Conservation (phyloP, 2,888 invertebrate species). For the Venusia cambrica region DNA sequence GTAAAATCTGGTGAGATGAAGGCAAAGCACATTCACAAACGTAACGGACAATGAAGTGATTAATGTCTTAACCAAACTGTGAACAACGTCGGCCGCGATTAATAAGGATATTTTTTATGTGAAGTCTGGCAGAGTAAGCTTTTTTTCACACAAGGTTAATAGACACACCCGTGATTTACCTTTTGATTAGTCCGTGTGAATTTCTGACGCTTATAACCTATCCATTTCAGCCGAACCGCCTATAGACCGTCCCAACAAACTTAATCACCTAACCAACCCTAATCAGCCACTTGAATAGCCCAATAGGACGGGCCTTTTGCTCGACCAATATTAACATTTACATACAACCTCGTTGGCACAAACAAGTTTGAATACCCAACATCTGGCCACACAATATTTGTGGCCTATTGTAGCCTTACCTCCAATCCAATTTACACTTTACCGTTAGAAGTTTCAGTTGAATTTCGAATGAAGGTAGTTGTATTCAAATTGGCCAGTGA, state of each 20-base stretch:
- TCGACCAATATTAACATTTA: conserved; percentile 11
- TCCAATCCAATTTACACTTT: conserved; percentile 10
- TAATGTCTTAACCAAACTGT: too few species aligned
- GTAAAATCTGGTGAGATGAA: too few species aligned
- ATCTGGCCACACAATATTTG: conserved; percentile 26
- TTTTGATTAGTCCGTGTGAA: too few species aligned
- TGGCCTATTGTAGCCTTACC: conserved; percentile 15
- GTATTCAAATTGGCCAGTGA: conserved; percentile 17
- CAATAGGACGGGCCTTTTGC: conserved; percentile 5
- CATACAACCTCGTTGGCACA: conserved; percentile 13
- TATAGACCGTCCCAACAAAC: not conserved
- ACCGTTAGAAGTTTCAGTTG: not conserved
- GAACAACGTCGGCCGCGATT: too few species aligned
- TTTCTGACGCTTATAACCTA: too few species aligned
- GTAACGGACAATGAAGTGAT: too few species aligned
- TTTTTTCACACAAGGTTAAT: too few species aligned
- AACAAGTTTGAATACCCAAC: conserved; percentile 24
- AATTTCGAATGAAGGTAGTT: not conserved
- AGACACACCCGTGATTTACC: too few species aligned
- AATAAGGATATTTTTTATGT: too few species aligned
- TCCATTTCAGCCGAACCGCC: not conserved
- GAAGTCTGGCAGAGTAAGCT: too few species aligned
- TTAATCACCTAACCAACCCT: not conserved
- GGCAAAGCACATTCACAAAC: too few species aligned
- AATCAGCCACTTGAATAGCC: conserved; percentile 6